Evolutionary conservation across 1,140 invertebrate genomes (phyloP).

Genomic region (Leptoteleia sp.): DNA sequence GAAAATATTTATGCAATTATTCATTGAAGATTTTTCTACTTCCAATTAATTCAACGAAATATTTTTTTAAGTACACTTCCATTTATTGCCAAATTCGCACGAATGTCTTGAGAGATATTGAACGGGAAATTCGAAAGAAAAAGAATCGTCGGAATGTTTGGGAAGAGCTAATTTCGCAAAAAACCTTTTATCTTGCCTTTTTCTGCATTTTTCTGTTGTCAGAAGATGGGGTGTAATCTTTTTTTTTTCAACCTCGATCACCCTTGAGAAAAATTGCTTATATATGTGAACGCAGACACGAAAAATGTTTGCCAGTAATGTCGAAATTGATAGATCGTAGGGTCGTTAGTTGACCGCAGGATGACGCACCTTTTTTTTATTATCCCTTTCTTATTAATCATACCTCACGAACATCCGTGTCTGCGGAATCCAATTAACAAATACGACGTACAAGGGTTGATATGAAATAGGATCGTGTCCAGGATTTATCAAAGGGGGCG

Average conservation of each 20-base stretch:
- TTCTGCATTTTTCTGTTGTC: slow-evolving; percentile 4
- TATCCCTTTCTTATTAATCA: slow-evolving; percentile 58
- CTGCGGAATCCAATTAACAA: slow-evolving; percentile 59
- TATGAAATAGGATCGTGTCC: slow-evolving; percentile 51
- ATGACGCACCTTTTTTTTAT: slow-evolving; percentile 57
- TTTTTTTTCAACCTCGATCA: slow-evolving; percentile 12
- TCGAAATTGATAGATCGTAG: slow-evolving; percentile 58
- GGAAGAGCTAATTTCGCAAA: background rate
- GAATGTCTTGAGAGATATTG: no score
- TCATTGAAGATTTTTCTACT: no score
- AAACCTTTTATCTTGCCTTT: slow-evolving; percentile 25
- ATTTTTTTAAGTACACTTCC: no score
- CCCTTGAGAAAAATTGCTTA: slow-evolving; percentile 37
- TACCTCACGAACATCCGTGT: slow-evolving; percentile 38
- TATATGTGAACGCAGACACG: slow-evolving; percentile 9
- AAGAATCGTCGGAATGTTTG: no score
- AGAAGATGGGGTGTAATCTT: slow-evolving; percentile 1
- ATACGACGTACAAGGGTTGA: slow-evolving; percentile 59
- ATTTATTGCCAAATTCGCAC: no score
- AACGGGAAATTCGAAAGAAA: no score
- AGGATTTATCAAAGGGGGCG: slow-evolving; percentile 51
- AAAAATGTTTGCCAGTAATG: slow-evolving; percentile 32
- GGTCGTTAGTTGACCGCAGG: slow-evolving; percentile 48
- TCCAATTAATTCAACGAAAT: no score
- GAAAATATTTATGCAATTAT: no score